A percentile compares a stretch with the other conserved stretches of the same genome.
Evolutionary conservation across 2,888 invertebrate species (phyloP).

Genomic region (Caenorhabditis sp.): DNA sequence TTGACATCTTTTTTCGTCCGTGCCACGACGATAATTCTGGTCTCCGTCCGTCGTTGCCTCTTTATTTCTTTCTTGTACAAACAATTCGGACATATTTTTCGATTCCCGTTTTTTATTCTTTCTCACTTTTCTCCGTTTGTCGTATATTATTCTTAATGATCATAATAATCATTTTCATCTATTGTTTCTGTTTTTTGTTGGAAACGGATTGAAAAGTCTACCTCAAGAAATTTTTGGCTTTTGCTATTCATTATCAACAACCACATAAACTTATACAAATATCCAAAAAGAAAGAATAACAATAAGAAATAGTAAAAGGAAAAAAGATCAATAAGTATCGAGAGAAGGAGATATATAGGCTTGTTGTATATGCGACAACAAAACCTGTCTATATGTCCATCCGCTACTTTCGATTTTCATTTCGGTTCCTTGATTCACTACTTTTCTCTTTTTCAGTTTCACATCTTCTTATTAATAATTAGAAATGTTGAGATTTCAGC

Average conservation of each 20-base stretch:
- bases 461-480: neutral
- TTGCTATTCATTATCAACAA: no score
- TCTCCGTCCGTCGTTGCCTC: neutral
- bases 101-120: neutral
- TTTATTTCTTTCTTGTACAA: neutral
- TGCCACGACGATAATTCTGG: neutral
- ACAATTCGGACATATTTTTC: neutral
- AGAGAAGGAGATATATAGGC: neutral
- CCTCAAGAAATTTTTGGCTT: no score
- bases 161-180: no score
- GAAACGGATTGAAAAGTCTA: no score
- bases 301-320: neutral
- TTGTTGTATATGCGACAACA: neutral
- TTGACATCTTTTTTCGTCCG: neutral
- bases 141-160: neutral
- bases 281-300: no score
- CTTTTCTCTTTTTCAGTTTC: neutral
- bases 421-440: neutral
- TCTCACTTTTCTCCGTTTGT: neutral
- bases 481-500: constrained; percentile 15
- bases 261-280: no score
- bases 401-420: neutral
- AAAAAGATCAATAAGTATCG: neutral
- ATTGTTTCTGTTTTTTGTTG: no score
- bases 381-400: neutral